Base-by-base conservation (phyloP, 2,888 invertebrate genomes). In the Orchestes rusci region DNA sequence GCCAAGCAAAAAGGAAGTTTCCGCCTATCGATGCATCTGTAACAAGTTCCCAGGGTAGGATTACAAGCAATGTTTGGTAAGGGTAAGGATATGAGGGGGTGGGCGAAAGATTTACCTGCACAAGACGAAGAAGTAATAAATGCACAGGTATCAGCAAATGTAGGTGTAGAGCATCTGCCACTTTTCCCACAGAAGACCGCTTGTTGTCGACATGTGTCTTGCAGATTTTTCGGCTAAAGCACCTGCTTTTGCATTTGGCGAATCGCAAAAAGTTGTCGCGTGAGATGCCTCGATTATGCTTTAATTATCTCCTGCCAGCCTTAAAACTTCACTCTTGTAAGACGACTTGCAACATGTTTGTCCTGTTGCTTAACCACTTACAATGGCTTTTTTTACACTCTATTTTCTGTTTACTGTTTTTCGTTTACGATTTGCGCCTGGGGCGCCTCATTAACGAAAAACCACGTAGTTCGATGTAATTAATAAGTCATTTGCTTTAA, bases 141-240 rank as follows among this genome's bases (percentile, higher is more conserved):
- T 45, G 30, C 43, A 49, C 49, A 49, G 50, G 46, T 46, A 50
- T n/a, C 33, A 43, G 50, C 49, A 54, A 56, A 53, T 56, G 58
- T 57, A 59, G 57, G 58, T 58, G 59, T 58, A 48, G 56, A 59
- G 57, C 60, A 60, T 61, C 60, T 60, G 61, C 57, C 59, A 53
- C 55, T 56, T 53, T 57, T 61, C 60, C 59, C 59, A 59, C 47
- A 46, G 59, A 55, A 57, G 57, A n/a, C n/a, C 53, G 53, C 41
- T 55, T 50, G 55, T 40, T n/a, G 37, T 39, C 48, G 57, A 54
- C 62, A 61, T 62, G 59, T 61, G 61, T 58, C 58, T 54, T 56
- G 62, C 60, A 60, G 60, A 61, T 60, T 61, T 60, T 56, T 53
- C 54, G 34, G 34, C 41, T 50, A 58, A 60, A 62, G 60, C 60